Percentiles rank a stretch among this genome's conserved stretches.
These are phyloP conservation scores for Aeoliscus strigatus DNA, from an alignment of 2,797 vertebrate species.

Conservation along the genomic window DNA sequence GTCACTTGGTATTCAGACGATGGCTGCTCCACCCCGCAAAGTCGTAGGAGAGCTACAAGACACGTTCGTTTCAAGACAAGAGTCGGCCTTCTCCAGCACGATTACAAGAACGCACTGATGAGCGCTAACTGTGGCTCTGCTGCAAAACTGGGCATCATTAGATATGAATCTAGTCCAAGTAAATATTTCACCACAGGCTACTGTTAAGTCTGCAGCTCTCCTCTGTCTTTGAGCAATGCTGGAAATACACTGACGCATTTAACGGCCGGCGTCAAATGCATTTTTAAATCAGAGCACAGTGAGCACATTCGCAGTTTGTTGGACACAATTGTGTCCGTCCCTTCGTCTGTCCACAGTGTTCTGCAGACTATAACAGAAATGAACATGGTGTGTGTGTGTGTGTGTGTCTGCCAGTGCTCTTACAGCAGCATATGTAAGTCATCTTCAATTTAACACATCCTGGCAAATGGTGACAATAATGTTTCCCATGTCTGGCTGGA, in stretches of 20 bases:
- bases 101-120: constrained; percentile 61
- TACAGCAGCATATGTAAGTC: constrained; percentile 21
- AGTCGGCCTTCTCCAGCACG: constrained; percentile 28
- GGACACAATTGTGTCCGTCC: constrained; percentile 9
- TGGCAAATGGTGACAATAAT: constrained; percentile 26
- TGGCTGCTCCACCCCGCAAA: neutral
- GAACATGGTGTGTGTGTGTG: neutral
- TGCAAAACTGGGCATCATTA: constrained; percentile 63
- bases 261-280: constrained; percentile 1
- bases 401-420: constrained; percentile 7
- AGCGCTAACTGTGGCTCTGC: constrained; percentile 53
- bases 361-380: neutral
- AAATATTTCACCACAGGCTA: constrained; percentile 69
- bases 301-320: constrained; percentile 7
- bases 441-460: constrained; percentile 38
- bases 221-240: constrained; percentile 36
- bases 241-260: constrained; percentile 17
- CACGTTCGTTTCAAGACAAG: constrained; percentile 36
- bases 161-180: constrained; percentile 70
- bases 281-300: constrained; percentile 24
- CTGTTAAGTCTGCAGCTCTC: constrained; percentile 46
- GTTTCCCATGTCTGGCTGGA: constrained; percentile 28
- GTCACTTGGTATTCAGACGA: constrained; percentile 5
- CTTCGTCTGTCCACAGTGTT: neutral
- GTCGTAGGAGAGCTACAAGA: constrained; percentile 14